phyloP scores from a whole-genome alignment of 2,113 vertebrate genomes.

The Lepus europaeus region DNA sequence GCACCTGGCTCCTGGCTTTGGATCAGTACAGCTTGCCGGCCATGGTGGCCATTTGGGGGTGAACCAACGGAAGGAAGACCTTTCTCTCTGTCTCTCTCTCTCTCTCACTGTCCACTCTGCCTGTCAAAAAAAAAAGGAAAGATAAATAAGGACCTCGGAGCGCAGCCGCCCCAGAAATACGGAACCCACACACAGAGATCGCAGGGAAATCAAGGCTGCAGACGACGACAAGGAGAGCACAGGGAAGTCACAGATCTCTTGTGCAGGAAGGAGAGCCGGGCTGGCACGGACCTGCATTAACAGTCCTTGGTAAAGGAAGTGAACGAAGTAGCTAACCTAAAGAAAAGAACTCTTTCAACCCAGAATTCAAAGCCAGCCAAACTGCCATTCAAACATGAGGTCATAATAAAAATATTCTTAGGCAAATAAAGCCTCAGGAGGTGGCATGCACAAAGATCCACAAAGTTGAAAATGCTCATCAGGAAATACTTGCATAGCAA shows the following conservation, averaged over 20 bases:
- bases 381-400: conserved; percentile 48
- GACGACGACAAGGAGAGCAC: not conserved
- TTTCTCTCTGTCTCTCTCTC: no score
- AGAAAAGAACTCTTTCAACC: conserved; percentile 32
- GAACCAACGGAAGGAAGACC: no score
- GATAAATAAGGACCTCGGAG: not conserved
- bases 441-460: conserved; percentile 35
- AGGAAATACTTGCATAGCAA: conserved; percentile 16
- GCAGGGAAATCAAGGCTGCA: not conserved
- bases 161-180: not conserved
- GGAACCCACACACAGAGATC: not conserved
- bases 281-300: not conserved
- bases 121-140: not conserved
- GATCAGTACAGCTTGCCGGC: no score
- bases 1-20: no score
- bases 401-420: conserved; percentile 62
- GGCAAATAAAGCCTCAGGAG: conserved; percentile 68
- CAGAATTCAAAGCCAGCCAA: conserved; percentile 42
- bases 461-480: not conserved
- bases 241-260: not conserved
- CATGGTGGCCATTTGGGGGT: no score
- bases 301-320: not conserved
- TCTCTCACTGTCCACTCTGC: no score
- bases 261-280: not conserved
- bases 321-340: not conserved